phyloP scores from a whole-genome alignment of 1,140 invertebrate species.

The Centruroides vittatus region DNA sequence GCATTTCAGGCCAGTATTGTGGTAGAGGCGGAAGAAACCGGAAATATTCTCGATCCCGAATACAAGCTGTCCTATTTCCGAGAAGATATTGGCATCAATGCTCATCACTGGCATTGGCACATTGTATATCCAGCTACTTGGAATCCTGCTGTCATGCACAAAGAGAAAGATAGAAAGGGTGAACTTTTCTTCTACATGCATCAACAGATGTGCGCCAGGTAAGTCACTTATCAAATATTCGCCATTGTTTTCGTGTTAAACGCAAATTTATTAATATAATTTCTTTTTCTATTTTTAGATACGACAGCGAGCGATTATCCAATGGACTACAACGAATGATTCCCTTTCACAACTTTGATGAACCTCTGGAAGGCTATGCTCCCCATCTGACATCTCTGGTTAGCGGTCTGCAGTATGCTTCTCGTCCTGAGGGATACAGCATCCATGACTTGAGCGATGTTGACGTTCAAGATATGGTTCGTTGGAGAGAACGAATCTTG shows the following conservation, averaged over 20 bases:
- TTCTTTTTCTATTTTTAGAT: slow-evolving; percentile 1
- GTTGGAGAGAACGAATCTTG: slow-evolving; percentile 12
- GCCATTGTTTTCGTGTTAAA: background rate
- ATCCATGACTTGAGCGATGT: slow-evolving; percentile 29
- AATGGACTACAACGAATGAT: slow-evolving; percentile 11
- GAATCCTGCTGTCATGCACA: slow-evolving; percentile 25
- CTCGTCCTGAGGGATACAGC: slow-evolving; percentile 37
- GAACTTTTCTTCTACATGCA: slow-evolving; percentile 62
- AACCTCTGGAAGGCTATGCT: slow-evolving; percentile 39
- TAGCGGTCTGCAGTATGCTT: slow-evolving; percentile 46
- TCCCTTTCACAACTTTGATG: slow-evolving; percentile 15
- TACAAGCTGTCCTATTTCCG: slow-evolving; percentile 45
- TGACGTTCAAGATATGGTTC: slow-evolving; percentile 26
- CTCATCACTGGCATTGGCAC: slow-evolving; percentile 45
- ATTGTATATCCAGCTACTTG: slow-evolving; percentile 35
- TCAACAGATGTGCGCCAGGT: slow-evolving; percentile 47
- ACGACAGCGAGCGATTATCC: slow-evolving; percentile 10
- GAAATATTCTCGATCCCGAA: slow-evolving; percentile 23
- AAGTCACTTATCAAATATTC: background rate
- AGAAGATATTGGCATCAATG: slow-evolving; percentile 53
- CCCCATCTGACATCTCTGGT: slow-evolving; percentile 39
- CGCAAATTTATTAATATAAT: no score
- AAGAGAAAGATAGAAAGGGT: slow-evolving; percentile 47
- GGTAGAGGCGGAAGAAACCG: slow-evolving; percentile 9
- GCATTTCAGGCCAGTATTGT: background rate